Percentiles rank a stretch among this genome's conserved stretches.
Evolutionary conservation across 2,888 invertebrate species (phyloP).

Genomic region (Notodonta dromedarius): DNA sequence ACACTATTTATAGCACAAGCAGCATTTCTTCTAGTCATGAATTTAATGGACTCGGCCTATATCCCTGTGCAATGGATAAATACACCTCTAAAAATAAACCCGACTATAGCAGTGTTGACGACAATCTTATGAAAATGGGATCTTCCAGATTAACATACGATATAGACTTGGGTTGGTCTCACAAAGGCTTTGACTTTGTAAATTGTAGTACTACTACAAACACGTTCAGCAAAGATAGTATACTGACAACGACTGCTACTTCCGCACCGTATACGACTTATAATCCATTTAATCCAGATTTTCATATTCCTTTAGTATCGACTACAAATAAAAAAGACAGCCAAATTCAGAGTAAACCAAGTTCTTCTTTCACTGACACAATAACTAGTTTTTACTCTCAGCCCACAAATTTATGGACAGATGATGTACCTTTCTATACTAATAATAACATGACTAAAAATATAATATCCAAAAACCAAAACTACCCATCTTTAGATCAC

Average conservation of each 20-base stretch:
- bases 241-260: conserved; percentile 58
- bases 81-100: conserved; percentile 72
- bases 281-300: conserved; percentile 78
- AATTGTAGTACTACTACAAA: conserved; percentile 66
- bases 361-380: conserved; percentile 68
- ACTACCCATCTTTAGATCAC: conserved; percentile 61
- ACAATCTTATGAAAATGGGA: conserved; percentile 77
- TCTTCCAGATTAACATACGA: conserved; percentile 77
- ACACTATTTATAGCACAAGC: conserved; percentile 75
- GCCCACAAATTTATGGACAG: conserved; percentile 72
- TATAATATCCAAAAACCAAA: conserved; percentile 62
- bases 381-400: conserved; percentile 76
- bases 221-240: conserved; percentile 70
- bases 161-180: conserved; percentile 79
- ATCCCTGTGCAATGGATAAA: conserved; percentile 80
- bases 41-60: conserved; percentile 73
- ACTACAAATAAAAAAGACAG: conserved; percentile 68
- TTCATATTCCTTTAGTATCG: conserved; percentile 72
- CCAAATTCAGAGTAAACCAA: conserved; percentile 52
- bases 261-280: conserved; percentile 68
- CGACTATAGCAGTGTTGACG: conserved; percentile 72
- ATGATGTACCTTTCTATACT: conserved; percentile 74
- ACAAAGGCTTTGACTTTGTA: conserved; percentile 77
- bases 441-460: conserved; percentile 64
- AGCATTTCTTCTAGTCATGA: conserved; percentile 75